Base-by-base conservation (phyloP, 2,797 vertebrate species). In the Pristis pectinata region DNA sequence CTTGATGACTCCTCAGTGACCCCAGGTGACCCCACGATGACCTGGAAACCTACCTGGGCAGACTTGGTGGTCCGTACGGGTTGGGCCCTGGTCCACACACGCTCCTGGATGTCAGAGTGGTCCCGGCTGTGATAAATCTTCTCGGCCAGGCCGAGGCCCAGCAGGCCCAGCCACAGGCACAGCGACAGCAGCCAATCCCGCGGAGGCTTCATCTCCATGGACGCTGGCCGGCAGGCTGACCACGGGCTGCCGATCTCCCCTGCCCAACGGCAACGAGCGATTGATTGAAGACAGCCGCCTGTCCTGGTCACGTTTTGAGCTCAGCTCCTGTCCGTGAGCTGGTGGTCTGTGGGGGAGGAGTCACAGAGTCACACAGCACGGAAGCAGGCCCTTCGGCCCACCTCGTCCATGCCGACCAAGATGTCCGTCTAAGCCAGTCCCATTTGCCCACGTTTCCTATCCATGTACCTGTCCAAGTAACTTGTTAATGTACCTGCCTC, bases 111-210 rank as follows among this genome's bases (percentile, higher is more conserved):
- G 19, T 95, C 94, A 0, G 83, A 89, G 94, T 87, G 85, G 70
- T 95, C 94, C 0, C 94, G 61, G 94, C 82, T 93, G 94, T 95
- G 94, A 41, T 89, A 92, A 59, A 95, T 77, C 10, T 93, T 95
- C 74, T 95, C 94, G 41, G 17, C 37, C 19, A 27, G 13, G 1
- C 34, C 44, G 2, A 56, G 0, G 3, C 64, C 2, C 37, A 30
- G 64, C 5, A 72, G 61, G 30, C 64, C 30, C 41, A 93, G 64
- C 24, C 22, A 19, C 34, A 72, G 61, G 61, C 61, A 64, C 61
- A 64, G 49, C 49, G 49, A 49, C 49, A 49, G 61, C 7, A 64
- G 61, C 61, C 61, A 64, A 9, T 64, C 61, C 13, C 11, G 41
- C n/a, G 49, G n/a, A 15, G 24, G 44, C 34, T 49, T 76, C n/a